Evolutionary conservation across 2,797 vertebrate species (phyloP).

Genomic region (Anas bernieri): DNA sequence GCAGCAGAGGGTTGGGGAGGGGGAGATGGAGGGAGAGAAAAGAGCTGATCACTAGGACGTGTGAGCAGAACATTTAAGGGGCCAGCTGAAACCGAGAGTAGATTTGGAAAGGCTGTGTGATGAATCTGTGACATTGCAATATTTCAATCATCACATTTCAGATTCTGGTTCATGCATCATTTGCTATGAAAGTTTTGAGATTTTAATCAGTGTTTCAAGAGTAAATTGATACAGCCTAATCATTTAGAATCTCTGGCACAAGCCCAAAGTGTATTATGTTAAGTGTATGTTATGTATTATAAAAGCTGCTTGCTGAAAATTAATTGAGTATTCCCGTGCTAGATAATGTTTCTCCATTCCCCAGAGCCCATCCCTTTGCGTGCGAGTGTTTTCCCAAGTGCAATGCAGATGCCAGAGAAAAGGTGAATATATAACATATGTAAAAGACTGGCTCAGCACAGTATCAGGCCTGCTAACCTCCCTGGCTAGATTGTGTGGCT

Average conservation of each 20-base stretch:
- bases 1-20: slow-evolving; percentile 6
- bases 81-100: slow-evolving; percentile 66
- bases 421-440: slow-evolving; percentile 75
- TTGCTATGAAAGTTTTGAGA: slow-evolving; percentile 74
- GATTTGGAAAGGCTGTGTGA: slow-evolving; percentile 66
- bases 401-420: slow-evolving; percentile 73
- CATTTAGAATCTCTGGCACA: slow-evolving; percentile 70
- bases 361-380: slow-evolving; percentile 71
- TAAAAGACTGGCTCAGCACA: slow-evolving; percentile 59
- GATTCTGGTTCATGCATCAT: slow-evolving; percentile 75
- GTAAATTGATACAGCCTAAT: slow-evolving; percentile 75
- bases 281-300: slow-evolving; percentile 75
- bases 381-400: slow-evolving; percentile 73
- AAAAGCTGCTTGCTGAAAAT: slow-evolving; percentile 73
- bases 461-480: slow-evolving; percentile 45
- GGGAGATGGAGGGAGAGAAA: neutral
- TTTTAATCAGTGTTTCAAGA: slow-evolving; percentile 75
- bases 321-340: slow-evolving; percentile 73
- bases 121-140: slow-evolving; percentile 73
- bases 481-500: neutral
- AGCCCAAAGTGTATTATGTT: slow-evolving; percentile 71
- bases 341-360: slow-evolving; percentile 71
- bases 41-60: slow-evolving; percentile 50
- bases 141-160: slow-evolving; percentile 75
- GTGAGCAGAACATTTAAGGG: slow-evolving; percentile 58